phyloP scores from a whole-genome alignment of 2,888 invertebrate species.

The Epinotia bilunana region DNA sequence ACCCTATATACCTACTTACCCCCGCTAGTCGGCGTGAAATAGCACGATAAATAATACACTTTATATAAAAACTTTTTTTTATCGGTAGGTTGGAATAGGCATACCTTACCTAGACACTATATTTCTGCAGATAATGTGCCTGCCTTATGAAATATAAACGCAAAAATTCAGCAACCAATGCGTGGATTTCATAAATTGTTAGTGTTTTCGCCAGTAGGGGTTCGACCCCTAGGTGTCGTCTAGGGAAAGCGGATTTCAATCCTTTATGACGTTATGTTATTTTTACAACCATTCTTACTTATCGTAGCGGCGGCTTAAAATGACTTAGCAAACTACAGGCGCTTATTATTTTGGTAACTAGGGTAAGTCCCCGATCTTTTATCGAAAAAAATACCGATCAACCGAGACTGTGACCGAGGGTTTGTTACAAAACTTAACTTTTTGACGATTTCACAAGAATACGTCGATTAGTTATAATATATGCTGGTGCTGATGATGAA shows the following conservation, averaged over 20 bases:
- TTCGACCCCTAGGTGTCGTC: conserved; percentile 38
- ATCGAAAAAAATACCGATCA: too few species aligned
- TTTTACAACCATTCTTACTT: conserved; percentile 41
- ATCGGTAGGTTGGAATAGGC: too few species aligned
- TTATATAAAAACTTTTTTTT: too few species aligned
- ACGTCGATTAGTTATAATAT: too few species aligned
- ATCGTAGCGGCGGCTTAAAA: conserved; percentile 31
- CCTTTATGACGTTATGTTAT: conserved; percentile 43
- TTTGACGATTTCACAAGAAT: too few species aligned
- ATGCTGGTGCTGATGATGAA: too few species aligned
- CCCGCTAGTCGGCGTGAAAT: too few species aligned
- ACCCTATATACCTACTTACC: too few species aligned
- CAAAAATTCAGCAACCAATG: not conserved
- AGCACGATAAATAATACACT: too few species aligned
- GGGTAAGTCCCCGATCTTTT: not conserved
- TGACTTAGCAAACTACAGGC: not conserved
- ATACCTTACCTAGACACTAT: not conserved
- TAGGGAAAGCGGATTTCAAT: conserved; percentile 43
- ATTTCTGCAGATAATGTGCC: not conserved
- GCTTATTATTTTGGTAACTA: not conserved
- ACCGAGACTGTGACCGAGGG: too few species aligned
- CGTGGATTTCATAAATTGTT: not conserved
- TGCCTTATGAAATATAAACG: not conserved
- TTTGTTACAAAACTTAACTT: too few species aligned
- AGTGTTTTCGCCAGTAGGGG: conserved; percentile 31